Conservation (phyloP, 2,888 invertebrate genomes). For the Acronicta alni region DNA sequence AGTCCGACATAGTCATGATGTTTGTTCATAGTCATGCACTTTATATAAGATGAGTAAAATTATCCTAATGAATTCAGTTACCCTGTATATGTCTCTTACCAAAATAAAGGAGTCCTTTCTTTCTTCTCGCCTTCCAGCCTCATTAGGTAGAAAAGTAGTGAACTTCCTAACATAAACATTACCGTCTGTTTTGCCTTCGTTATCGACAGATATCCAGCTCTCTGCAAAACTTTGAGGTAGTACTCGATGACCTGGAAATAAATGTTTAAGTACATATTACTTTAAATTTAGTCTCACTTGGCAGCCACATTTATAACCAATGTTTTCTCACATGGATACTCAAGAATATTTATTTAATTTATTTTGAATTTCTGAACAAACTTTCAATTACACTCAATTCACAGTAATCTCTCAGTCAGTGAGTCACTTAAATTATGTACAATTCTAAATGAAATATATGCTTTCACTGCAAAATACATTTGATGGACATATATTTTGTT, state of each 20-base stretch:
- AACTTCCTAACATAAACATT: constrained; percentile 84
- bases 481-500: constrained; percentile 25
- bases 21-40: too few relatives aligned
- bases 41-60: too few relatives aligned
- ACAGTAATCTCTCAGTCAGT: too few relatives aligned
- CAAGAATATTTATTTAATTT: too few relatives aligned
- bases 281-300: too few relatives aligned
- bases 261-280: too few relatives aligned
- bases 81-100: constrained; percentile 67
- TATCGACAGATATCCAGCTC: constrained; percentile 74
- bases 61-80: too few relatives aligned
- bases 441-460: background rate
- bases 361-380: too few relatives aligned
- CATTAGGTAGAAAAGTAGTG: constrained; percentile 85
- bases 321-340: too few relatives aligned
- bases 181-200: constrained; percentile 78
- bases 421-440: background rate
- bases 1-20: too few relatives aligned
- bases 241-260: constrained; percentile 80
- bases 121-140: constrained; percentile 82
- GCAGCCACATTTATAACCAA: too few relatives aligned
- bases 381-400: too few relatives aligned
- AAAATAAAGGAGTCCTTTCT: constrained; percentile 78
- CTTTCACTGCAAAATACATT: background rate
- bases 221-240: constrained; percentile 73